Percentiles rank a stretch among this genome's conserved stretches.
Evolutionary conservation across 2,113 vertebrate species (phyloP).

Genomic region (Scortum barcoo): DNA sequence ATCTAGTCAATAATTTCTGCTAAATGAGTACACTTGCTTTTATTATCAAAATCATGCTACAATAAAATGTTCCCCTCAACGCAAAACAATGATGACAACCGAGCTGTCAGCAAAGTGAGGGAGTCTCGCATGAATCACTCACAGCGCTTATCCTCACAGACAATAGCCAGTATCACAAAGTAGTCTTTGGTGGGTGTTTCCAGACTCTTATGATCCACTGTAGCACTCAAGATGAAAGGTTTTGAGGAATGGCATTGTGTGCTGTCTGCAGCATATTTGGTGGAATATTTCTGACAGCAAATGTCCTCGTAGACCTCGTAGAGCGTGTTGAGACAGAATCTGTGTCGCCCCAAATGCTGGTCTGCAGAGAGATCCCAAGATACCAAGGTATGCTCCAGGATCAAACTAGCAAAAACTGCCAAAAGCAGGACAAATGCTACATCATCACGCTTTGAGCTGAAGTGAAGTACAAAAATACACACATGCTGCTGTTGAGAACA

Average conservation of each 20-base stretch:
- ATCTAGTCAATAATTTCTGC: neutral
- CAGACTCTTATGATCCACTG: conserved; percentile 20
- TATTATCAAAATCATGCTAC: conserved; percentile 11
- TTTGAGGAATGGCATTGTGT: conserved; percentile 21
- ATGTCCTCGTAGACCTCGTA: neutral
- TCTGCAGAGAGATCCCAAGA: neutral
- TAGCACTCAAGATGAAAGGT: conserved; percentile 23
- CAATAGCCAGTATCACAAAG: conserved; percentile 18
- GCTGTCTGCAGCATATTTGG: conserved; percentile 3
- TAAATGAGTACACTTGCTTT: neutral
- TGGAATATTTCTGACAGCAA: neutral
- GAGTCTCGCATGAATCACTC: conserved; percentile 32
- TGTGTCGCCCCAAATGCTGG: neutral
- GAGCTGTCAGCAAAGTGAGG: conserved; percentile 19
- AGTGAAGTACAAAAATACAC: too few relatives aligned
- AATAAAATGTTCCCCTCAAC: conserved; percentile 11
- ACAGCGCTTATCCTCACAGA: conserved; percentile 33
- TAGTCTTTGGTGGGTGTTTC: conserved; percentile 38
- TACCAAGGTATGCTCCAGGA: neutral
- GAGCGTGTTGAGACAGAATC: neutral
- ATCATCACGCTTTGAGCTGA: neutral
- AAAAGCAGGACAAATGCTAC: neutral
- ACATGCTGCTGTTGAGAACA: neutral
- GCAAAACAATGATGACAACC: conserved; percentile 16
- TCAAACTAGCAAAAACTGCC: neutral